Conservation (phyloP, 2,888 invertebrate genomes). For the Nomada hirtipes region DNA sequence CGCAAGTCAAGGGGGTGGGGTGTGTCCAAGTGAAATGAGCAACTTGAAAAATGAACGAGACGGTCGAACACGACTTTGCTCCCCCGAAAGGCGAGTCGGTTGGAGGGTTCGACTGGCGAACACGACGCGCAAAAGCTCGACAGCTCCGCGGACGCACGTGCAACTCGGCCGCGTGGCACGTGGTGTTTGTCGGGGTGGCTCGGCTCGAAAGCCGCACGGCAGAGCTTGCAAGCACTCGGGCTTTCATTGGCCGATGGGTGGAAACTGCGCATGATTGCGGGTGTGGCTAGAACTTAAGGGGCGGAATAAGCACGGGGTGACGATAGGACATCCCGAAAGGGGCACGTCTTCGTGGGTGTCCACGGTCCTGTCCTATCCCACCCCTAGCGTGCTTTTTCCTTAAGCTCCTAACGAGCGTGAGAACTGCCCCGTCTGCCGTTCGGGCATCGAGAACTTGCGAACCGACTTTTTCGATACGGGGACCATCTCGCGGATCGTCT, state of each 20-base stretch:
- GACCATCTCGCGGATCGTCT: not conserved
- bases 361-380: constrained; percentile 68
- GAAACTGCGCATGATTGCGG: constrained; percentile 82
- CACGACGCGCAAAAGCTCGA: constrained; percentile 64
- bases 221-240: constrained; percentile 78
- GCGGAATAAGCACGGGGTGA: constrained; percentile 78
- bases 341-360: constrained; percentile 80
- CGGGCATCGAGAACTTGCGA: constrained; percentile 65
- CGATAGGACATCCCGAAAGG: constrained; percentile 79
- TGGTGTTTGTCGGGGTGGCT: constrained; percentile 82
- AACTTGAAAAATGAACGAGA: constrained; percentile 12
- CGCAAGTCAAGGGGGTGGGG: not conserved
- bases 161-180: constrained; percentile 82
- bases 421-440: constrained; percentile 61
- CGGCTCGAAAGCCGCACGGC: constrained; percentile 75
- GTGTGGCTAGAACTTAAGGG: constrained; percentile 79
- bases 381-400: constrained; percentile 72
- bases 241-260: constrained; percentile 81
- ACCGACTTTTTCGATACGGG: constrained; percentile 61
- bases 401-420: constrained; percentile 67
- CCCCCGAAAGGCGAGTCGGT: constrained; percentile 30
- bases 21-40: not conserved
- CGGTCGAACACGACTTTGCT: constrained; percentile 43
- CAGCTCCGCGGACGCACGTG: constrained; percentile 80
- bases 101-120: constrained; percentile 37